These are phyloP conservation scores for Callosobruchus maculatus DNA, from an alignment of 2,888 invertebrate species.

Conservation along the genomic window DNA sequence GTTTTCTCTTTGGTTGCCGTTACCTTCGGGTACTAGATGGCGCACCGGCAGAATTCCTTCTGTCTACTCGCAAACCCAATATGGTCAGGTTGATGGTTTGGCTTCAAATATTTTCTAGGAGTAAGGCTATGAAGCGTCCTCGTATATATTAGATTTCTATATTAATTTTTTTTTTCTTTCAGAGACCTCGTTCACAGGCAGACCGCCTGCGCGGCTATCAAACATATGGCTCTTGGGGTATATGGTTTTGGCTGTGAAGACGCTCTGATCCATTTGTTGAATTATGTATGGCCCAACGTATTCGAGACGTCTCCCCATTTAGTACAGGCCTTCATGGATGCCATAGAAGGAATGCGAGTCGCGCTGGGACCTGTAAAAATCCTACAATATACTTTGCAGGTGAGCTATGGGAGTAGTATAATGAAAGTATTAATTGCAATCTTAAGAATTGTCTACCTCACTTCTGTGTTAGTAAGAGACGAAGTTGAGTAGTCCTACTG, in stretches of 20 bases:
- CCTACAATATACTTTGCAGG: slow-evolving; percentile 93
- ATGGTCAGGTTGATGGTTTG: too few relatives aligned
- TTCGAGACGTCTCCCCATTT: slow-evolving; percentile 99
- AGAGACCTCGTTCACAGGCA: slow-evolving; percentile 96
- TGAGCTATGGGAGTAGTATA: too few relatives aligned
- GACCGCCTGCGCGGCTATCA: slow-evolving; percentile 98
- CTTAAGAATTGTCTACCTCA: too few relatives aligned
- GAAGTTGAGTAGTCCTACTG: too few relatives aligned
- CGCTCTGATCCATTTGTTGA: slow-evolving; percentile 91
- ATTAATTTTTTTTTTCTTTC: slow-evolving; percentile 32
- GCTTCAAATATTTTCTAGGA: too few relatives aligned
- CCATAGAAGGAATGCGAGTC: slow-evolving; percentile 95
- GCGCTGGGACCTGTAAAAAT: slow-evolving; percentile 96
- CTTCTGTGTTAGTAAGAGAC: too few relatives aligned
- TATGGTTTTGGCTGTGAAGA: slow-evolving; percentile 99
- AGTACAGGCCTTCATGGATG: slow-evolving; percentile 99
- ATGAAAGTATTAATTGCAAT: too few relatives aligned
- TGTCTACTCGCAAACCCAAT: too few relatives aligned
- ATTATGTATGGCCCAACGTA: slow-evolving; percentile 99
- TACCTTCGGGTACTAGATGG: too few relatives aligned
- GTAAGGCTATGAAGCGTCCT: slow-evolving; percentile 52
- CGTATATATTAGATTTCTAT: background rate
- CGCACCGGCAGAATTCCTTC: too few relatives aligned
- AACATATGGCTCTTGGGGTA: slow-evolving; percentile 98
- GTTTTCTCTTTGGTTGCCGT: too few relatives aligned